Percentiles rank a stretch among this genome's conserved stretches.
phyloP scores from a whole-genome alignment of 2,888 invertebrate genomes.

The Chloromyia formosa region DNA sequence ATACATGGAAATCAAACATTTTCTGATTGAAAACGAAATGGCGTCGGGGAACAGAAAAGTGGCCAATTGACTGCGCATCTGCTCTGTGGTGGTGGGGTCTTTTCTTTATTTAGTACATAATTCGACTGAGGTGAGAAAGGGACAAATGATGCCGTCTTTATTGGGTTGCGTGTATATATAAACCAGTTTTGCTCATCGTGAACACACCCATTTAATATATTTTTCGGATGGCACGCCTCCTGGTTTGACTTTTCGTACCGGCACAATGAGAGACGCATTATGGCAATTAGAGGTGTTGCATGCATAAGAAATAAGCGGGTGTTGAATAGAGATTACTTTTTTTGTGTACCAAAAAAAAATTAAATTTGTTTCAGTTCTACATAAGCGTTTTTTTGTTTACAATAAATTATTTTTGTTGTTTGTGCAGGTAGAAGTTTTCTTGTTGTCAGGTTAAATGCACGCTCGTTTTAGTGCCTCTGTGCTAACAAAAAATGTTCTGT shows the following conservation, averaged over 20 bases:
- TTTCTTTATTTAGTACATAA: not conserved
- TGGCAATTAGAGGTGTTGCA: slow-evolving; percentile 11
- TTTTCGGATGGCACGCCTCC: not conserved
- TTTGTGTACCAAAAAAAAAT: not conserved
- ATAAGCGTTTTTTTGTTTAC: not conserved
- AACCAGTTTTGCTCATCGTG: not conserved
- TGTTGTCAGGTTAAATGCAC: too few relatives aligned
- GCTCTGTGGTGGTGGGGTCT: not conserved
- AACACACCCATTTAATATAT: not conserved
- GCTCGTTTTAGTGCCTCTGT: too few relatives aligned
- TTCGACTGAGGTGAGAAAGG: not conserved
- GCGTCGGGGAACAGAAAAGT: not conserved
- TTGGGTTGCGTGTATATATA: not conserved
- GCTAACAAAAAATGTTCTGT: too few relatives aligned
- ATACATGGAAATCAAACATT: not conserved
- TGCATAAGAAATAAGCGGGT: not conserved
- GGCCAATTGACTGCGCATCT: slow-evolving; percentile 10
- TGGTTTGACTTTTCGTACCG: not conserved
- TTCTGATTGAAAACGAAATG: slow-evolving; percentile 3
- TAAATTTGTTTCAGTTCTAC: not conserved
- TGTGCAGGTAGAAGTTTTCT: too few relatives aligned
- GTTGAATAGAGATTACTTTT: not conserved
- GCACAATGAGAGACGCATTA: not conserved
- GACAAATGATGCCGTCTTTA: not conserved
- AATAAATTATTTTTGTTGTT: not conserved